Base-by-base conservation (phyloP, 2,113 vertebrate species). In the Podarcis muralis region DNA sequence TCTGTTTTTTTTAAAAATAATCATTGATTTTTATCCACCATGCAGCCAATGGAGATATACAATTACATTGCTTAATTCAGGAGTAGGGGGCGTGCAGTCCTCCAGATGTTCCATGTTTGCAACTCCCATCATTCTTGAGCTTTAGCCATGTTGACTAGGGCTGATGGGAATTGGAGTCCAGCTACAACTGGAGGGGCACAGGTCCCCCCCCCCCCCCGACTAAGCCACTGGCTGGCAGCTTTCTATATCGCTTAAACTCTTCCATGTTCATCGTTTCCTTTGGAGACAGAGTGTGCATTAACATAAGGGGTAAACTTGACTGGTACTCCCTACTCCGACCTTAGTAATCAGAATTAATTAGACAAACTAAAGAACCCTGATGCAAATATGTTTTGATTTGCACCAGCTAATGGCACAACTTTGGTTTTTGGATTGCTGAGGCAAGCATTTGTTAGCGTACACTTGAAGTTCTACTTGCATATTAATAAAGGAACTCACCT, bases 271-370 rank as follows among this genome's bases (percentile, higher is more conserved):
- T 37, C 8, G 20, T 66, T 8, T 37, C 16, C 3, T 66, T 35
- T 32, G 66, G 62, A 82, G 57, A 65, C 20, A 32, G 9, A 13
- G n/a, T 81, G 30, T 18, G 16, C 8, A 62, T 22, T 18, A 32
- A 81, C 6, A 32, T 18, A 35, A 81, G n/a, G 30, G 57, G n/a
- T 62, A 35, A 32, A 62, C 30, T 16, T 8, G 30, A 22, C 30
- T 13, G 48, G 6, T 59, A 32, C 79, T 59, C 79, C 32, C n/a
- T 81, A 59, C 80, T 11, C 59, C 32, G 12, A 57, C 57, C 23
- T 62, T 65, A 35, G 80, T 65, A 81, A 81, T 81, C 80, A 81
- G 80, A 81, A 81, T 81, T 81, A 81, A 81, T 81, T 65, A 81
- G 22, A n/a, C 8, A 2, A 65, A 37, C n/a, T 65, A 65, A 18